These are phyloP conservation scores for Hydrolagus affinis DNA, from an alignment of 2,113 vertebrate species.

Conservation along the genomic window DNA sequence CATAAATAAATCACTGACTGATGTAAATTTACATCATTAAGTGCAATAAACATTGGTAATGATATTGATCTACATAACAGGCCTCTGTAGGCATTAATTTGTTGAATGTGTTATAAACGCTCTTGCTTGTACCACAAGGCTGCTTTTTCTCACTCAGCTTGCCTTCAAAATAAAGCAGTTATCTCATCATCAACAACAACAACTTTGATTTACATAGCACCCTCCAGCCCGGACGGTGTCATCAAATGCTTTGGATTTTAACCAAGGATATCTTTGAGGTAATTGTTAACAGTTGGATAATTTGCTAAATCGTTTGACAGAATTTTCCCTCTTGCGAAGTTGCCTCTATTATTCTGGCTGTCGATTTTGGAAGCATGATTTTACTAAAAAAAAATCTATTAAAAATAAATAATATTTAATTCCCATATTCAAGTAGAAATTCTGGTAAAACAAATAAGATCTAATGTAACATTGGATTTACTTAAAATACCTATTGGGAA, in stretches of 20 bases:
- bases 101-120: not conserved
- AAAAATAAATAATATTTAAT: not conserved
- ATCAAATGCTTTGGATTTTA: too few relatives aligned
- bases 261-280: too few relatives aligned
- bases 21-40: not conserved
- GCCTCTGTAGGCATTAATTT: not conserved
- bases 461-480: not conserved
- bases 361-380: not conserved
- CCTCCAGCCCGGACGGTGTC: too few relatives aligned
- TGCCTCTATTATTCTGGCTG: not conserved
- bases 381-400: not conserved
- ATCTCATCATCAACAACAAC: too few relatives aligned
- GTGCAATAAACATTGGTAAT: slow-evolving; percentile 14
- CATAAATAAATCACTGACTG: slow-evolving; percentile 16
- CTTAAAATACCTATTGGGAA: slow-evolving; percentile 3
- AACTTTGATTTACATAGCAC: too few relatives aligned
- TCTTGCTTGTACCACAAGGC: not conserved
- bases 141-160: not conserved
- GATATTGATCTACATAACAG: slow-evolving; percentile 16
- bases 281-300: too few relatives aligned
- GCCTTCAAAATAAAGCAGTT: too few relatives aligned
- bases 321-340: not conserved
- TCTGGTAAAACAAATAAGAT: not conserved
- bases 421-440: not conserved
- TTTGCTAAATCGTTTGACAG: too few relatives aligned